A percentile compares a stretch with the other conserved stretches of the same genome.
Conservation (phyloP, 2,797 vertebrate genomes). For the Lagorchestes hirsutus region DNA sequence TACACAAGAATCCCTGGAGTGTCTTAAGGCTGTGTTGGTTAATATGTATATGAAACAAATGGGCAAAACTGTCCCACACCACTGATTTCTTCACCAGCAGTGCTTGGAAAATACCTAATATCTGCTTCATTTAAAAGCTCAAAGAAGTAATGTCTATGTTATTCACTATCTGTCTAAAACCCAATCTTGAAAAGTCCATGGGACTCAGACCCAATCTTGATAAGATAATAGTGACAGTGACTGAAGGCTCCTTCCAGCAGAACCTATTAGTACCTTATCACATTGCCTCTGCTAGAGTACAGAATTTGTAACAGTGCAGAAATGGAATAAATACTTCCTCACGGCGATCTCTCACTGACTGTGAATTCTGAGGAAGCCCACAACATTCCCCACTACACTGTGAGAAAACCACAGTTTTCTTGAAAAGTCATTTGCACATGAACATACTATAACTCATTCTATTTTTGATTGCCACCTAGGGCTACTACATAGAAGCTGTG, state of each 20-base stretch:
- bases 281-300: background rate
- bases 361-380: background rate
- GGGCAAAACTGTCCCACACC: background rate
- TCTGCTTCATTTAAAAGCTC: background rate
- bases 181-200: background rate
- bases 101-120: background rate
- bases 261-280: background rate
- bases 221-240: background rate
- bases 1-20: background rate
- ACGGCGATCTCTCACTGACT: background rate
- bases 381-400: background rate
- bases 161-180: background rate
- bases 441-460: background rate
- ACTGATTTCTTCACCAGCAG: background rate
- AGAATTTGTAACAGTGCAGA: background rate
- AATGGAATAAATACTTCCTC: background rate
- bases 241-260: background rate
- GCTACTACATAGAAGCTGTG: background rate
- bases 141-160: background rate
- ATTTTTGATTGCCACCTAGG: background rate
- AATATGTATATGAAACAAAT: background rate
- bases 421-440: background rate
- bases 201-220: background rate
- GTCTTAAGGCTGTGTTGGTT: background rate
- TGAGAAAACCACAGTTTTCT: conserved; percentile 5